Evolutionary conservation across 2,888 invertebrate genomes (phyloP), one percentile per base, ranked within the genome.

Genomic region (Ischnura elegans): DNA sequence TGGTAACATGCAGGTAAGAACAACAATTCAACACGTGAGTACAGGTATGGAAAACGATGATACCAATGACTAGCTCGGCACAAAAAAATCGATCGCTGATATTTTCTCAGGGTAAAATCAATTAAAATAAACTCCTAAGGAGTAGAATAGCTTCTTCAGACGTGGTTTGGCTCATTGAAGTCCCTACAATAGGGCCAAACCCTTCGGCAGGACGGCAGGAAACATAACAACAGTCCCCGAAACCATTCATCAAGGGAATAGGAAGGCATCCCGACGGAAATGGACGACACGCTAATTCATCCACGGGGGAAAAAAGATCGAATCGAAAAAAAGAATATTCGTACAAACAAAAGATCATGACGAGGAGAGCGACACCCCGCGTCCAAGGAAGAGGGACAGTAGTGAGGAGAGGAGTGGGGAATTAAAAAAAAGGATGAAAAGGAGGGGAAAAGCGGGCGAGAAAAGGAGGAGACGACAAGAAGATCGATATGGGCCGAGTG

Each of bases 401-500:
- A 76, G 76, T 36, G n/a, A 36, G 36, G 36, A 36, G 76, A 36
- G 36, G 76, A 25, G 16, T 36, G 76, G 76, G 36, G 76, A 25
- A 36, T 36, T 13, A 76, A 36, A 10, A 76, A 76, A 36, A 13
- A 13, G 10, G 61, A 61, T n/a, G n/a, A 61, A n/a, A 36, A 36
- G 76, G 16, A 25, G 76, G 76, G 76, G n/a, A n/a, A n/a, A 13
- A 2, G 29, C 1, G 29, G 76, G 16, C 29, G 36, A 76, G 36
- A 36, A 25, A 10, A 76, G 76, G 36, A 76, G 29, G n/a, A 25
- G n/a, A 76, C 76, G 76, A 76, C 76, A 76, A 76, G 76, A 16
- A 76, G 76, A 76, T 76, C 76, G n/a, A 76, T 76, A 76, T 76
- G 29, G 76, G 76, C 13, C 76, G 76, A 76, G 76, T 76, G 76